These are phyloP conservation scores for Drosophila macrothrix DNA, from an alignment of 2,888 invertebrate species.

Conservation along the genomic window DNA sequence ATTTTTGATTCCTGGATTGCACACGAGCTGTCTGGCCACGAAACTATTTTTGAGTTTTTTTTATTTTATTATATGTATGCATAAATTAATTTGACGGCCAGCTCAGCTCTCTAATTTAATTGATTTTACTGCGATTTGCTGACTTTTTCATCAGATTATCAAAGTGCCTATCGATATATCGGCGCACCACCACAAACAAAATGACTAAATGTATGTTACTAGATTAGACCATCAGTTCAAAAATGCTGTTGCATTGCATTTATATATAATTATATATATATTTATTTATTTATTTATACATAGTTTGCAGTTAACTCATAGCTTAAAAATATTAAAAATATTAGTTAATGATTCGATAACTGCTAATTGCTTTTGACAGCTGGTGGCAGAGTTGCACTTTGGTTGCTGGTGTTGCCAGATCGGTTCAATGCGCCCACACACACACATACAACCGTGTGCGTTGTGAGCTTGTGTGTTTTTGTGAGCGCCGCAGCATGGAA, in stretches of 20 bases:
- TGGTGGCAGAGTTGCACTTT: slow-evolving; percentile 50
- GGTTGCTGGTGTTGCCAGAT: slow-evolving; percentile 48
- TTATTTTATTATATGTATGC: neutral
- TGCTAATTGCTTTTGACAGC: slow-evolving; percentile 26
- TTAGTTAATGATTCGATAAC: slow-evolving; percentile 2
- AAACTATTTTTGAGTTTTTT: neutral
- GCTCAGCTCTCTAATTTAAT: slow-evolving; percentile 60
- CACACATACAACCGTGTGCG: slow-evolving; percentile 22
- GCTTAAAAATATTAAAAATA: neutral
- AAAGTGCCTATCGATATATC: slow-evolving; percentile 43
- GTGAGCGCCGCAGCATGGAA: slow-evolving; percentile 78
- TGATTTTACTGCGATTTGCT: slow-evolving; percentile 54
- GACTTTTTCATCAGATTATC: slow-evolving; percentile 45
- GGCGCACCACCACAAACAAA: slow-evolving; percentile 29
- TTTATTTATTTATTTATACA: neutral
- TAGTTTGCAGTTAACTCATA: neutral
- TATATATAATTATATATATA: neutral
- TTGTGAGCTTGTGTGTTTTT: slow-evolving; percentile 48
- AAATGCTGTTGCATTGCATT: too few species aligned
- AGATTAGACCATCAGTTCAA: neutral
- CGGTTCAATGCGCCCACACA: slow-evolving; percentile 35
- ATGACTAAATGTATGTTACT: neutral
- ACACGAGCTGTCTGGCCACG: slow-evolving; percentile 37
- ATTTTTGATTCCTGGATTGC: slow-evolving; percentile 9
- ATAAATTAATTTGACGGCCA: slow-evolving; percentile 39